phyloP scores from a whole-genome alignment of 2,888 invertebrate species.

The Leucophenga maculata region DNA sequence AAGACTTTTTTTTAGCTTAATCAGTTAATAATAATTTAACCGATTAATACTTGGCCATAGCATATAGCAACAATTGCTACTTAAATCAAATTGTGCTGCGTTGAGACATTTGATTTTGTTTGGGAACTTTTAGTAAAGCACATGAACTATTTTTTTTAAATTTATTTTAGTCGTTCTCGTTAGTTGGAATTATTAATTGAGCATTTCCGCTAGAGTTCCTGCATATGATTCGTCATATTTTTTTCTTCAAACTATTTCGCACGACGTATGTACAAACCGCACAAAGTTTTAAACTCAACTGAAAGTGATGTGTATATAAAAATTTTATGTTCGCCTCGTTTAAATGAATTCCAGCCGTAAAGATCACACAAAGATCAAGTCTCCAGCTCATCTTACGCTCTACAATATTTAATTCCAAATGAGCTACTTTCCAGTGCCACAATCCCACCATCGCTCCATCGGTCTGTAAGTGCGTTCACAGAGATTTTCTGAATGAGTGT shows the following conservation, averaged over 20 bases:
- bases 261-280: constrained; percentile 44
- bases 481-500: constrained; percentile 52
- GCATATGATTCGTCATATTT: background rate
- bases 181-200: constrained; percentile 34
- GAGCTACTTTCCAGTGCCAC: constrained; percentile 6
- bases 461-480: constrained; percentile 33
- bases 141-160: constrained; percentile 31
- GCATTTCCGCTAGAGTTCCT: constrained; percentile 38
- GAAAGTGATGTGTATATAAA: constrained; percentile 42
- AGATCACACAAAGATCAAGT: constrained; percentile 13
- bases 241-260: constrained; percentile 31
- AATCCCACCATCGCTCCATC: constrained; percentile 27
- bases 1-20: constrained; percentile 1
- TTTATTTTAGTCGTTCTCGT: too few species aligned
- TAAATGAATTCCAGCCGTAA: constrained; percentile 30
- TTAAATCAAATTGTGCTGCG: too few species aligned
- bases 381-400: background rate
- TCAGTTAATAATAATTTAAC: constrained; percentile 28
- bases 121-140: constrained; percentile 16
- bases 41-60: constrained; percentile 7
- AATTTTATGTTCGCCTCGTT: constrained; percentile 19
- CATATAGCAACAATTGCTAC: too few species aligned
- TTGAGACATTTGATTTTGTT: background rate
- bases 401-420: background rate
- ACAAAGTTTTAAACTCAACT: constrained; percentile 54